Percentiles rank a stretch among this genome's conserved stretches.
These are phyloP conservation scores for Nomada ferruginata DNA, from an alignment of 2,888 invertebrate species.

Conservation along the genomic window DNA sequence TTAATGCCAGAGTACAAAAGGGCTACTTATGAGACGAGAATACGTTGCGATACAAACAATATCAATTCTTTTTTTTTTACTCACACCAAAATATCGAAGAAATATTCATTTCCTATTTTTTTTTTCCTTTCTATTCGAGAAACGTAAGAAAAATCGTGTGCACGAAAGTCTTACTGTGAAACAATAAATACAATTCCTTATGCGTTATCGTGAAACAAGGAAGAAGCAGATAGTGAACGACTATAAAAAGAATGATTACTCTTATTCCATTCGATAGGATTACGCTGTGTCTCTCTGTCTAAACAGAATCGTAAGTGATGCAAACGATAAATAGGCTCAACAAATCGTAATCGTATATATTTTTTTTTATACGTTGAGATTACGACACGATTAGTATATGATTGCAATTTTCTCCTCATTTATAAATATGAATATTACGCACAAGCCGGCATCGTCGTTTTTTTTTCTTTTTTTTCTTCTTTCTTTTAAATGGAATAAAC, in stretches of 20 bases:
- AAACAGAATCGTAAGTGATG: slow-evolving; percentile 30
- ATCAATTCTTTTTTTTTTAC: slow-evolving; percentile 64
- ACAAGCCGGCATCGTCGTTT: slow-evolving; percentile 5
- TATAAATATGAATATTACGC: slow-evolving; percentile 20
- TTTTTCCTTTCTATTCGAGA: slow-evolving; percentile 16
- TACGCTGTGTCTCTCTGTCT: slow-evolving; percentile 9
- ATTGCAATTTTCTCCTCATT: slow-evolving; percentile 6
- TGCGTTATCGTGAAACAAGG: slow-evolving; percentile 59
- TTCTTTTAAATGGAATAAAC: not conserved
- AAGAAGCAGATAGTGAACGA: slow-evolving; percentile 40
- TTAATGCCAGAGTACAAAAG: slow-evolving; percentile 83
- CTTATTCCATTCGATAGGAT: slow-evolving; percentile 24
- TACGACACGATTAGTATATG: slow-evolving; percentile 38
- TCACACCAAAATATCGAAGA: slow-evolving; percentile 73
- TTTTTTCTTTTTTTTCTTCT: not conserved
- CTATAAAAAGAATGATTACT: slow-evolving; percentile 29
- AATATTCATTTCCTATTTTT: slow-evolving; percentile 28
- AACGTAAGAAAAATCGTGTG: slow-evolving; percentile 59
- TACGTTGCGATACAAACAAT: slow-evolving; percentile 75
- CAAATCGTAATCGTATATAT: slow-evolving; percentile 31
- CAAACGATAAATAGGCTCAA: slow-evolving; percentile 58
- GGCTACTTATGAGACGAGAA: slow-evolving; percentile 70
- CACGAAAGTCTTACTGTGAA: slow-evolving; percentile 64
- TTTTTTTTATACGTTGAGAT: not conserved
- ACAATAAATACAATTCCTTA: slow-evolving; percentile 74